Base-by-base conservation (phyloP, 2,113 vertebrate genomes). In the Saimiri boliviensis region DNA sequence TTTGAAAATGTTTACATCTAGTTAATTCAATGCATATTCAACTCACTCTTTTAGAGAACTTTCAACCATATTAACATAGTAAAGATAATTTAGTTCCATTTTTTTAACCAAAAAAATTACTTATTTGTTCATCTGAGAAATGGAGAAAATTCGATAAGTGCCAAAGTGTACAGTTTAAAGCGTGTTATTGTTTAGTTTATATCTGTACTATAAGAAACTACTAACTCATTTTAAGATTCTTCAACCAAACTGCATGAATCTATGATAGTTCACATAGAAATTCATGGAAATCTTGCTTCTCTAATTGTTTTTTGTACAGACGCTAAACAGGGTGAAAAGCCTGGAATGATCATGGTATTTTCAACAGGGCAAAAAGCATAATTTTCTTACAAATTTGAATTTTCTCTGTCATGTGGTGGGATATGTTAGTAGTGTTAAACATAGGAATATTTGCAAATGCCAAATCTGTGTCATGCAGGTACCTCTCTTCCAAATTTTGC, bases 11-110 rank as follows among this genome's bases (percentile, higher is more conserved):
- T 89, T 87, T 97, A 93, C 42, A 87, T 27, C 23, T 20, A 8
- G 7, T 25, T 96, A 89, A 77, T 68, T 60, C 30, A 89, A 81
- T 70, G 6, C 37, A 93, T 76, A 76, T 40, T 76, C 40, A 86
- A 86, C 60, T 96, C 1, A 58, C 58, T 52, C 17, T 87, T 94
- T 79, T 5, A 81, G 30, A 89, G 81, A 76, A 90, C 19, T 37
- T 35, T 70, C 1, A 52, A 76, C 7, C 14, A 7, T 60, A 37
- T 68, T 27, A 35, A 80, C 42, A 93, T 90, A 97, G 97, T 95
- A 94, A 93, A 92, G 76, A 94, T 86, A 97, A 91, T 60, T 80
- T 81, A 30, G 25, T 98, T 95, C 81, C 54, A 90, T 83, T n/a
- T 97, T 91, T 93, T 89, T 97, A 83, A 83, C 79, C 56, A 12